Conservation (phyloP, 2,888 invertebrate genomes). For the Drosophila mimica region DNA sequence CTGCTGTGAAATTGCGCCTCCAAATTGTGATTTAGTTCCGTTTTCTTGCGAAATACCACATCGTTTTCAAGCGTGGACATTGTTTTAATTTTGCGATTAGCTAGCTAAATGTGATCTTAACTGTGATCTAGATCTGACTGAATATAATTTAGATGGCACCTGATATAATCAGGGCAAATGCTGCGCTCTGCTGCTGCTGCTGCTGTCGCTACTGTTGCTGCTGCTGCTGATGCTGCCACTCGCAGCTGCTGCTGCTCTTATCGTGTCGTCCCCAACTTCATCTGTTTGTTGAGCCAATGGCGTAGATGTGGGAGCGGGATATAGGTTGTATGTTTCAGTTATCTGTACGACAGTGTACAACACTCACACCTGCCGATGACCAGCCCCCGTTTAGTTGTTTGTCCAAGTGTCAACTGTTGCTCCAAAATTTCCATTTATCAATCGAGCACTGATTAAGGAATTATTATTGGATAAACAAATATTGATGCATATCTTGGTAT, state of each 20-base stretch:
- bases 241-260: slow-evolving; percentile 45
- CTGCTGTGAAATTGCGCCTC: slow-evolving; percentile 79
- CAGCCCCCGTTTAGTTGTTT: slow-evolving; percentile 49
- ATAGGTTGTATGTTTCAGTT: slow-evolving; percentile 78
- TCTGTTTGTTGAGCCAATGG: slow-evolving; percentile 66
- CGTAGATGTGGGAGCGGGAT: slow-evolving; percentile 78
- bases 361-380: slow-evolving; percentile 49
- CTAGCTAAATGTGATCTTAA: slow-evolving; percentile 18
- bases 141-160: slow-evolving; percentile 29
- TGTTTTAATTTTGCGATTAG: neutral
- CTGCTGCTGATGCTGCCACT: slow-evolving; percentile 51
- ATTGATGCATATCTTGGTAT: slow-evolving; percentile 35
- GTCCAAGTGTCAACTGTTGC: slow-evolving; percentile 40
- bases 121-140: slow-evolving; percentile 34
- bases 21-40: slow-evolving; percentile 64
- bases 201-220: slow-evolving; percentile 15
- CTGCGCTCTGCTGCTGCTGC: slow-evolving; percentile 21
- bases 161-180: slow-evolving; percentile 46
- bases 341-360: slow-evolving; percentile 44
- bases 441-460: slow-evolving; percentile 23
- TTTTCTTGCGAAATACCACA: slow-evolving; percentile 71
- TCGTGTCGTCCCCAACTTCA: slow-evolving; percentile 42
- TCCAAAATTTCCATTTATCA: slow-evolving; percentile 51
- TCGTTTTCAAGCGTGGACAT: slow-evolving; percentile 80
- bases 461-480: slow-evolving; percentile 44